Evolutionary conservation across 2,797 vertebrate genomes (phyloP).

Genomic region (Botia almorhae): DNA sequence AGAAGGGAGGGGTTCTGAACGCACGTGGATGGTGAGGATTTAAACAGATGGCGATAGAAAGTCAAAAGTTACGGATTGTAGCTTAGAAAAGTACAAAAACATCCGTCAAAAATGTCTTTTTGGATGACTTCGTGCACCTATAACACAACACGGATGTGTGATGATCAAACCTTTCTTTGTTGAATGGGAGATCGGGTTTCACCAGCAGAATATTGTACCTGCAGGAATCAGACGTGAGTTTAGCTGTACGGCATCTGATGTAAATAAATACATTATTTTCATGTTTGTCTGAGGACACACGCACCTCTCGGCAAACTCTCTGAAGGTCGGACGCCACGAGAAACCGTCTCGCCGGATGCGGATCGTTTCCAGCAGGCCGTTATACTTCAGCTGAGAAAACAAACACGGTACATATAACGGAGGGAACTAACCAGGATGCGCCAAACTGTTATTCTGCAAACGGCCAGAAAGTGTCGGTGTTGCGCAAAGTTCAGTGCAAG

Average conservation of each 20-base stretch:
- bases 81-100: too few relatives aligned
- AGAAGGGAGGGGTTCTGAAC: too few relatives aligned
- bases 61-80: too few relatives aligned
- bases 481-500: background rate
- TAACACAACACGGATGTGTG: background rate
- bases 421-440: background rate
- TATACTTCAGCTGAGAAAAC: conserved; percentile 73
- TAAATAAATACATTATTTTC: background rate
- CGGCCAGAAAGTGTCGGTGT: conserved; percentile 39
- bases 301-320: conserved; percentile 78
- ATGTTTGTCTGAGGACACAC: conserved; percentile 3
- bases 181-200: conserved; percentile 67
- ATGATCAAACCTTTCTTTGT: conserved; percentile 74
- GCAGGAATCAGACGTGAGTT: conserved; percentile 27
- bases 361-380: conserved; percentile 79
- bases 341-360: conserved; percentile 79
- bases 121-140: background rate
- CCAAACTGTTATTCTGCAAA: background rate
- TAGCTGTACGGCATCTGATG: background rate
- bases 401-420: background rate
- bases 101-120: background rate
- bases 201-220: conserved; percentile 78
- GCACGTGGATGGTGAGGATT: too few relatives aligned
- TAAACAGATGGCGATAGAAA: too few relatives aligned
- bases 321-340: conserved; percentile 79